Percentiles rank a stretch among this genome's conserved stretches.
Conservation (phyloP, 2,888 invertebrate genomes). For the Cosmopolites sordidus region DNA sequence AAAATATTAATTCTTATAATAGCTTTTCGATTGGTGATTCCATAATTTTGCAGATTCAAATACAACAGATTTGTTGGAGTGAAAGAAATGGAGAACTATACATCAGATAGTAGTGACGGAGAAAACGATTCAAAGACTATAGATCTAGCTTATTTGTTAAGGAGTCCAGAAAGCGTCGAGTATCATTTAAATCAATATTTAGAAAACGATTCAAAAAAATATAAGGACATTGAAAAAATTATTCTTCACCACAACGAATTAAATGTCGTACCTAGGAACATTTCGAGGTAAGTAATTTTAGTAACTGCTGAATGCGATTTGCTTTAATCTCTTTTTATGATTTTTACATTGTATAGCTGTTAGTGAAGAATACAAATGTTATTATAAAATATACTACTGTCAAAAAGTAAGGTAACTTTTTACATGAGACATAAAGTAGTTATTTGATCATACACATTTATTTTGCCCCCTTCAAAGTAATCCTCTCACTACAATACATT, state of each 20-base stretch:
- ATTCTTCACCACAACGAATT: constrained; percentile 85
- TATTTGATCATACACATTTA: no score
- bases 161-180: constrained; percentile 58
- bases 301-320: neutral
- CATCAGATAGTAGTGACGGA: constrained; percentile 78
- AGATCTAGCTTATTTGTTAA: constrained; percentile 61
- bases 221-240: constrained; percentile 65
- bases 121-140: constrained; percentile 61
- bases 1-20: no score
- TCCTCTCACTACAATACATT: no score
- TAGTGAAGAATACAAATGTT: no score
- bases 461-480: no score
- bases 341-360: no score
- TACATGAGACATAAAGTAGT: no score
- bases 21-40: no score
- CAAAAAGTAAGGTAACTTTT: no score
- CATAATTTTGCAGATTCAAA: neutral
- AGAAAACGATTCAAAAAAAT: constrained; percentile 54
- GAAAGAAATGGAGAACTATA: constrained; percentile 71
- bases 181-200: constrained; percentile 61
- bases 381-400: no score
- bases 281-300: constrained; percentile 45
- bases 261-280: constrained; percentile 59
- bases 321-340: no score
- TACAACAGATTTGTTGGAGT: no score